Base-by-base conservation (phyloP, 2,113 vertebrate species). In the Hippocampus guttulatus region DNA sequence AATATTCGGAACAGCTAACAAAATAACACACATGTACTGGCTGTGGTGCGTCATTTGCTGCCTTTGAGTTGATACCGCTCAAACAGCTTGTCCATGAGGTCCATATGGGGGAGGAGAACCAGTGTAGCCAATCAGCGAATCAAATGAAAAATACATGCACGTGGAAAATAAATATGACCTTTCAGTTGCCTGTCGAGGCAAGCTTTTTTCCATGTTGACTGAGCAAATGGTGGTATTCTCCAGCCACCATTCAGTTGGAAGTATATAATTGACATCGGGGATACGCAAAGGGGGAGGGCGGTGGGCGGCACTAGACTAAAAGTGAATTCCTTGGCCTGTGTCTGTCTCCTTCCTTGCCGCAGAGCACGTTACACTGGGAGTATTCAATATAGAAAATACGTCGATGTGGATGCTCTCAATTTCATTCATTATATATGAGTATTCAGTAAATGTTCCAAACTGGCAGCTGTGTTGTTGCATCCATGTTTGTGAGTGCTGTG, bases 351-450 rank as follows among this genome's bases (percentile, higher is more conserved):
- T 75, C 68, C 78, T 78, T 71, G 69, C 76, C 78, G 65, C 30
- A 8, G 70, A 78, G 79, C 83, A 75, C 43, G 81, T 87, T 80
- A 83, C 75, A 83, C 76, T 68, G 71, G 78, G 84, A 88, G 83
- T 85, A 79, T 85, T 88, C 75, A 70, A 58, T 87, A 76, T 78
- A 79, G 83, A 75, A 84, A 87, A 84, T 81, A 80, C 71, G 77
- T 69, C 82, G 79, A 84, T 88, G 85, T 82, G 88, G 77, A 81
- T 84, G 81, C 77, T 83, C 83, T 81, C 71, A 57, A 73, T 70
- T 73, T 70, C 84, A 91, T 92, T 85, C 77, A 91, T 91, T 84
- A 90, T 91, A 81, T 79, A 92, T 90, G 90, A 86, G 87, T 79
- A 86, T 89, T 12, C 43, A 45, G 12, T 14, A 91, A 91, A 91